A percentile compares a stretch with the other conserved stretches of the same genome.
Conservation (phyloP, 1,140 invertebrate genomes). For the Habropoda laboriosa region DNA sequence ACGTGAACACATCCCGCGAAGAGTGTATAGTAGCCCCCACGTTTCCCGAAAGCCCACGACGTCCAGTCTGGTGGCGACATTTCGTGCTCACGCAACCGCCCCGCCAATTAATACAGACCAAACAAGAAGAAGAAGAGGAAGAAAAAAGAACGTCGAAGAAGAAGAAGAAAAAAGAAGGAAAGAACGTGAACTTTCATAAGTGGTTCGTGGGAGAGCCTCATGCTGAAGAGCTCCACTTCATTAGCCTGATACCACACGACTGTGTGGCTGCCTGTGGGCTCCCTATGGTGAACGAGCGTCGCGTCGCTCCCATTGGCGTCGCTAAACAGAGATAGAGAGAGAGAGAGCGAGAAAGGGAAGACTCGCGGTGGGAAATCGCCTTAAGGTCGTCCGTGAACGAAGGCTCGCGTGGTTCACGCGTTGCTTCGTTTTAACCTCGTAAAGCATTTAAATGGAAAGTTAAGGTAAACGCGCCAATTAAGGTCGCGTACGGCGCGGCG, state of each 20-base stretch:
- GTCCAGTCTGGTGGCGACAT: slow-evolving; percentile 4
- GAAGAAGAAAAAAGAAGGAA: neutral
- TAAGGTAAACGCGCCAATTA: slow-evolving; percentile 67
- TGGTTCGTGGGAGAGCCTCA: slow-evolving; percentile 28
- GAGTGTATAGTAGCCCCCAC: slow-evolving; percentile 16
- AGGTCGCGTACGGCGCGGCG: slow-evolving; percentile 45
- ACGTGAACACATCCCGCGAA: neutral
- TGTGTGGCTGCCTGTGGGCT: slow-evolving; percentile 67
- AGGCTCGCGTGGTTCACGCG: slow-evolving; percentile 39
- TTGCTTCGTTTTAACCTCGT: slow-evolving; percentile 54
- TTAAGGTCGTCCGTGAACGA: slow-evolving; percentile 51
- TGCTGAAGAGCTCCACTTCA: slow-evolving; percentile 5
- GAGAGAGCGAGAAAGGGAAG: slow-evolving; percentile 38
- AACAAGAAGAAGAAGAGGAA: neutral
- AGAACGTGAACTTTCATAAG: slow-evolving; percentile 12
- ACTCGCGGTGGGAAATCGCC: slow-evolving; percentile 37
- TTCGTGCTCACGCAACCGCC: neutral
- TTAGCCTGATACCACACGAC: slow-evolving; percentile 69
- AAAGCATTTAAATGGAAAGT: slow-evolving; percentile 63
- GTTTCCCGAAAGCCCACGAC: slow-evolving; percentile 22
- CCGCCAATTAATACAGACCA: slow-evolving; percentile 4
- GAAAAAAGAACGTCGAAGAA: neutral
- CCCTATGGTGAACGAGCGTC: slow-evolving; percentile 48
- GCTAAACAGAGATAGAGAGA: no score
- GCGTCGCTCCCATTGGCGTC: slow-evolving; percentile 29